phyloP scores from a whole-genome alignment of 2,888 invertebrate species.

The Seladonia tumulorum region DNA sequence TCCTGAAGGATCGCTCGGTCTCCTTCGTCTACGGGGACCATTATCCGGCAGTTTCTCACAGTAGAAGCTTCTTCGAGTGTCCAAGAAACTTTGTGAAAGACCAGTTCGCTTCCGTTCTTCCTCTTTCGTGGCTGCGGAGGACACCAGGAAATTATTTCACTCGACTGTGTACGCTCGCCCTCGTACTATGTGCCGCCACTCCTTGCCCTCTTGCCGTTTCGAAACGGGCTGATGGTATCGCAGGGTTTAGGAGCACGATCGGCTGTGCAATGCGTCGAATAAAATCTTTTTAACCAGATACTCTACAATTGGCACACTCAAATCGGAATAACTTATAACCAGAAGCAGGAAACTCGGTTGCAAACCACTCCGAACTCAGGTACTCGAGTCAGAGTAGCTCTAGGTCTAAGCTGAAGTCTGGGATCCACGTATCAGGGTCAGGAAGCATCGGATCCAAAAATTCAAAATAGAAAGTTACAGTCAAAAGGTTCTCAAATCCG shows the following conservation, averaged over 20 bases:
- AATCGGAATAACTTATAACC: neutral
- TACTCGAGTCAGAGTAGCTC: neutral
- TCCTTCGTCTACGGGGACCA: conserved; percentile 74
- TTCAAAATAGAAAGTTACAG: neutral
- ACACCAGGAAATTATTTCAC: conserved; percentile 82
- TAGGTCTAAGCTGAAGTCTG: too few relatives aligned
- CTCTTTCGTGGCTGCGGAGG: conserved; percentile 74
- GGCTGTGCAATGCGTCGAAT: neutral
- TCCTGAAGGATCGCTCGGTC: conserved; percentile 76
- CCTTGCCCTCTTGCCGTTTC: neutral
- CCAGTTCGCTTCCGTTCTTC: conserved; percentile 72
- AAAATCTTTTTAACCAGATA: neutral
- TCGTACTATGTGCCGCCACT: conserved; percentile 22
- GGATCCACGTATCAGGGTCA: neutral
- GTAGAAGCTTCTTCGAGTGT: conserved; percentile 73
- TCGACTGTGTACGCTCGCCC: conserved; percentile 62
- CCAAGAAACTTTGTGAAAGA: conserved; percentile 81
- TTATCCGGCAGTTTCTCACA: conserved; percentile 76
- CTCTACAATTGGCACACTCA: neutral
- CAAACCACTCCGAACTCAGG: neutral
- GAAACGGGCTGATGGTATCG: conserved; percentile 19
- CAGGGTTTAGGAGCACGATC: conserved; percentile 1
- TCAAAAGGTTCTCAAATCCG: neutral
- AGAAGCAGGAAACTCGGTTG: too few relatives aligned
- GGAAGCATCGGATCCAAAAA: neutral